A percentile compares a stretch with the other conserved stretches of the same genome.
These are phyloP conservation scores for Druceiella hillmani DNA, from an alignment of 2,888 invertebrate genomes.

Conservation along the genomic window DNA sequence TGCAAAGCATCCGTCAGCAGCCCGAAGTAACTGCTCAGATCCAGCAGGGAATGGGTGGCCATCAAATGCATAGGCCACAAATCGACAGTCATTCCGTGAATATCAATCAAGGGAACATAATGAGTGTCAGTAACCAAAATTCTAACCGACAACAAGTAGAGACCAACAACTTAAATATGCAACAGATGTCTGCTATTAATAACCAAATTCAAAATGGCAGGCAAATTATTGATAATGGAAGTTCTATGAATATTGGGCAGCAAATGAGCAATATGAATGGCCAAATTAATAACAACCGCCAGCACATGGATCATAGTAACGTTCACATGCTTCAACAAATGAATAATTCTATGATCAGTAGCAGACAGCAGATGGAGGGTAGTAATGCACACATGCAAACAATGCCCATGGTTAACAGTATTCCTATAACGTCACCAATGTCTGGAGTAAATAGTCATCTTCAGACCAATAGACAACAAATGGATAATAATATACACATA, in stretches of 20 bases:
- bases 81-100: constrained; percentile 42
- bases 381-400: constrained; percentile 26
- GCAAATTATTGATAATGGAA: constrained; percentile 45
- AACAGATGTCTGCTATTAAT: constrained; percentile 37
- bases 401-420: too few relatives aligned
- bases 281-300: constrained; percentile 42
- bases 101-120: constrained; percentile 32
- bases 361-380: constrained; percentile 38
- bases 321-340: constrained; percentile 32
- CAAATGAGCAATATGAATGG: constrained; percentile 39
- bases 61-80: too few relatives aligned
- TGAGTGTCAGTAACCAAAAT: constrained; percentile 30
- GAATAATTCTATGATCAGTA: too few relatives aligned
- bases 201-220: constrained; percentile 43
- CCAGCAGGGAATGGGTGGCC: too few relatives aligned
- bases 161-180: constrained; percentile 45
- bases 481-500: constrained; percentile 44
- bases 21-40: too few relatives aligned
- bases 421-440: too few relatives aligned
- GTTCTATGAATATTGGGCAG: constrained; percentile 42
- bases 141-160: constrained; percentile 39
- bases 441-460: too few relatives aligned
- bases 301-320: constrained; percentile 32
- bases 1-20: constrained; percentile 29
- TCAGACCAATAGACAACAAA: constrained; percentile 39